A percentile compares a stretch with the other conserved stretches of the same genome.
Evolutionary conservation across 1,140 invertebrate species (phyloP).

Genomic region (Tachypleus tridentatus): DNA sequence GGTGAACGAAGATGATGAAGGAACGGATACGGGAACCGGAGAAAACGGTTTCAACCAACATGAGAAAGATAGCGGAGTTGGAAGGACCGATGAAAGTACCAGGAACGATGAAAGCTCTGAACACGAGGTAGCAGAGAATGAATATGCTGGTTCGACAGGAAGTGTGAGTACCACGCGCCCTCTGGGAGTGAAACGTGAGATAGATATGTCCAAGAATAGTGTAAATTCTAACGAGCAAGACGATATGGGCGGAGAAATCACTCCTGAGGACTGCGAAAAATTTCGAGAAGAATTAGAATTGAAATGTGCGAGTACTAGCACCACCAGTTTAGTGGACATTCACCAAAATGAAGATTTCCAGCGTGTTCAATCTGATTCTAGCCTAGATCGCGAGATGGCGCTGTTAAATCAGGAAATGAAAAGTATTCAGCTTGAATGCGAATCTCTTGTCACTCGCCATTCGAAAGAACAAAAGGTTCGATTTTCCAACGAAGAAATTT

Average conservation of each 20-base stretch:
- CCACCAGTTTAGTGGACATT: conserved; percentile 11
- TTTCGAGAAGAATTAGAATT: background rate
- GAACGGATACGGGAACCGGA: conserved; percentile 1
- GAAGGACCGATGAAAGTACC: conserved; percentile 34
- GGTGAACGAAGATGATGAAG: conserved; percentile 3
- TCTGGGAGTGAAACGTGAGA: background rate
- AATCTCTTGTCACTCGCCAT: conserved; percentile 29
- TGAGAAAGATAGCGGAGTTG: conserved; percentile 37
- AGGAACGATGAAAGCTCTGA: conserved; percentile 37
- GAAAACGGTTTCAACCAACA: conserved; percentile 19
- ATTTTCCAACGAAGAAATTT: conserved; percentile 7
- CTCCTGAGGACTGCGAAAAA: too few relatives aligned
- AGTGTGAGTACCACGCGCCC: too few relatives aligned
- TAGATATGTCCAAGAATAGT: conserved; percentile 5
- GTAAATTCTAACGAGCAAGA: conserved; percentile 2
- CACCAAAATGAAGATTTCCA: background rate
- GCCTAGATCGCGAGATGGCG: conserved; percentile 40
- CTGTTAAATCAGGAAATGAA: conserved; percentile 43
- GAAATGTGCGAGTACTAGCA: conserved; percentile 16
- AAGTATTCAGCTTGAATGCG: conserved; percentile 42
- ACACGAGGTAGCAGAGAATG: conserved; percentile 23
- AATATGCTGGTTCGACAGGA: too few relatives aligned
- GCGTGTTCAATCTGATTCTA: conserved; percentile 29
- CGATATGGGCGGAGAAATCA: background rate
- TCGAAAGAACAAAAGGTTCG: conserved; percentile 12